These are phyloP conservation scores for Dryadula phaetusa DNA, from an alignment of 2,888 invertebrate genomes.

Conservation along the genomic window DNA sequence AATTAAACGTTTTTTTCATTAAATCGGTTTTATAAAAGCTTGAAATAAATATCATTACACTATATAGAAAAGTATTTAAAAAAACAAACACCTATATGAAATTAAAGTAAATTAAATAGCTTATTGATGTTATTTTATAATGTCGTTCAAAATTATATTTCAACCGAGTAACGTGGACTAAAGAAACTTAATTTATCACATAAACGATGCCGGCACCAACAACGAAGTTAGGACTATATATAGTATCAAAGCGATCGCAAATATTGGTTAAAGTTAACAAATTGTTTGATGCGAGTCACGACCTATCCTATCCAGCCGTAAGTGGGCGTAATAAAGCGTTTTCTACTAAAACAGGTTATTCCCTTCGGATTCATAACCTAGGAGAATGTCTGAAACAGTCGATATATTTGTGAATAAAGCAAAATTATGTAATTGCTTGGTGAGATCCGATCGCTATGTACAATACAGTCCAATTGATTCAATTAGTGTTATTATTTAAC, in stretches of 20 bases:
- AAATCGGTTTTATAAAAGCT: too few relatives aligned
- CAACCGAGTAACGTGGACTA: not conserved
- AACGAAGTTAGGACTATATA: constrained; percentile 6
- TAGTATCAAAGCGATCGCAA: constrained; percentile 31
- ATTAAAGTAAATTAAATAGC: not conserved
- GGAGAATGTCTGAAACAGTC: constrained; percentile 19
- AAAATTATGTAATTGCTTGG: constrained; percentile 13
- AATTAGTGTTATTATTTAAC: constrained; percentile 37
- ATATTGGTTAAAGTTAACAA: constrained; percentile 41
- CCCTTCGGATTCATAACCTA: constrained; percentile 29
- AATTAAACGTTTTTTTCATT: not conserved
- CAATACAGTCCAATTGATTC: constrained; percentile 29
- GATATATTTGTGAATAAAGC: constrained; percentile 9
- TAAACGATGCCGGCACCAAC: not conserved
- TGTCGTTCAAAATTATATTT: not conserved
- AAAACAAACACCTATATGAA: too few relatives aligned
- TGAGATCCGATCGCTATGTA: constrained; percentile 3
- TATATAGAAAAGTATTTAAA: too few relatives aligned
- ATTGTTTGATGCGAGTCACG: constrained; percentile 41
- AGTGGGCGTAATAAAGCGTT: constrained; percentile 37
- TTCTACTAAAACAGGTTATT: constrained; percentile 42
- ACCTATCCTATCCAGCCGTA: constrained; percentile 41
- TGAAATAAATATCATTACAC: too few relatives aligned
- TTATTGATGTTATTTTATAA: not conserved
- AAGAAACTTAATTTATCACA: constrained; percentile 10